These are phyloP conservation scores for Agrochola lota DNA, from an alignment of 2,888 invertebrate genomes.

Conservation along the genomic window DNA sequence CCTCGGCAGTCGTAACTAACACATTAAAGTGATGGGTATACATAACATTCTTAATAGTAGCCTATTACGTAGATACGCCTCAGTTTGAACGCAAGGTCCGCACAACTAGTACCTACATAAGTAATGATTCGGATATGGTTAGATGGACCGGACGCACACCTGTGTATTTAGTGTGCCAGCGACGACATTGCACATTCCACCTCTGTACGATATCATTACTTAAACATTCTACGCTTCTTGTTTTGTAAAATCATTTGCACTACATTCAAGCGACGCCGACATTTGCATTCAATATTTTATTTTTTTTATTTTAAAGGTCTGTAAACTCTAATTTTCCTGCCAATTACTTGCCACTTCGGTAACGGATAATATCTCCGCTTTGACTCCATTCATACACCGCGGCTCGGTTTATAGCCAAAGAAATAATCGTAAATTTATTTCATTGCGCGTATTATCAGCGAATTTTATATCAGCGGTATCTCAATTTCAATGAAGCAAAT, in stretches of 20 bases:
- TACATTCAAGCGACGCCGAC: conserved; percentile 40
- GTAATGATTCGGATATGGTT: conserved; percentile 80
- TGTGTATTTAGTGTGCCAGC: conserved; percentile 77
- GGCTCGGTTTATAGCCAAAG: conserved; percentile 65
- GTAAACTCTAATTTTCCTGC: conserved; percentile 66
- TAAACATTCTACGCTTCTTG: conserved; percentile 61
- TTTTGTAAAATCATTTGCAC: conserved; percentile 49
- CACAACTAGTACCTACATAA: conserved; percentile 46
- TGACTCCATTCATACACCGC: conserved; percentile 69
- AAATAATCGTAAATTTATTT: conserved; percentile 72
- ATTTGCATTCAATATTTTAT: conserved; percentile 37
- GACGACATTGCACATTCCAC: conserved; percentile 79
- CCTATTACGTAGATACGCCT: conserved; percentile 50
- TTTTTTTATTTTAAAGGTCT: conserved; percentile 40
- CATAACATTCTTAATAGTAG: conserved; percentile 30
- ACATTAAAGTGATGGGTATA: conserved; percentile 28
- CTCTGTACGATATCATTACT: conserved; percentile 69
- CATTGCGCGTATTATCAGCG: conserved; percentile 67
- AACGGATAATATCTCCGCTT: conserved; percentile 64
- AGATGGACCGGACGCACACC: conserved; percentile 88
- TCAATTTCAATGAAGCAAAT: conserved; percentile 73
- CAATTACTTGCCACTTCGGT: conserved; percentile 67
- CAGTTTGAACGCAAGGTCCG: conserved; percentile 46
- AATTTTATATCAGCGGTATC: conserved; percentile 68
- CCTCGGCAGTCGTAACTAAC: conserved; percentile 3